Evolutionary conservation across 2,888 invertebrate species (phyloP).

Genomic region (Allolobophora icterica): DNA sequence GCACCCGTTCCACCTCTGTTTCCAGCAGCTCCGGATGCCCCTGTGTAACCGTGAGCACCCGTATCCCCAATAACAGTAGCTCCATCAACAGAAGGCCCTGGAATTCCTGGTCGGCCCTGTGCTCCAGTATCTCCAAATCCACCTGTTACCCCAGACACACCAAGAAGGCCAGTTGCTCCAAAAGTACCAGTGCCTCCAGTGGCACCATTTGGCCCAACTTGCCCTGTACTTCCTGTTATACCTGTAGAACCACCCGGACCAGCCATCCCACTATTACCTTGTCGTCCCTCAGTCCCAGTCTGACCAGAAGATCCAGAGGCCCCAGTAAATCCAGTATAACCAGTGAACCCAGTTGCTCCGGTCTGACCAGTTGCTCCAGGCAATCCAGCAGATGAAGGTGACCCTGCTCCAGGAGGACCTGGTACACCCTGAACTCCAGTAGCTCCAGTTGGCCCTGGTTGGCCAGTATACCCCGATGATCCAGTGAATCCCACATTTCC

Average conservation of each 20-base stretch:
- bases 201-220: neutral
- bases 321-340: conserved; percentile 26
- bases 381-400: neutral
- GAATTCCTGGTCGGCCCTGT: conserved; percentile 48
- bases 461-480: neutral
- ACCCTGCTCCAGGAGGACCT: conserved; percentile 35
- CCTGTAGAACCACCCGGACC: neutral
- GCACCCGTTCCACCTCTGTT: neutral
- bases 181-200: neutral
- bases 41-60: neutral
- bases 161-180: conserved; percentile 37
- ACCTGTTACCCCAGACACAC: conserved; percentile 43
- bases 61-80: neutral
- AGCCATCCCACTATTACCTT: neutral
- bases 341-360: conserved; percentile 30
- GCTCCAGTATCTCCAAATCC: conserved; percentile 43
- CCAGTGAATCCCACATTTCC: conserved; percentile 18
- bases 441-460: neutral
- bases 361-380: neutral
- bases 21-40: conserved; percentile 40
- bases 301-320: neutral
- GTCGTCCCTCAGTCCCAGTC: neutral
- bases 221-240: neutral
- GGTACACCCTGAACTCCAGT: conserved; percentile 34
- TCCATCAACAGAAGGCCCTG: conserved; percentile 36